Conservation (phyloP, 2,888 invertebrate genomes). For the Acronicta alni region DNA sequence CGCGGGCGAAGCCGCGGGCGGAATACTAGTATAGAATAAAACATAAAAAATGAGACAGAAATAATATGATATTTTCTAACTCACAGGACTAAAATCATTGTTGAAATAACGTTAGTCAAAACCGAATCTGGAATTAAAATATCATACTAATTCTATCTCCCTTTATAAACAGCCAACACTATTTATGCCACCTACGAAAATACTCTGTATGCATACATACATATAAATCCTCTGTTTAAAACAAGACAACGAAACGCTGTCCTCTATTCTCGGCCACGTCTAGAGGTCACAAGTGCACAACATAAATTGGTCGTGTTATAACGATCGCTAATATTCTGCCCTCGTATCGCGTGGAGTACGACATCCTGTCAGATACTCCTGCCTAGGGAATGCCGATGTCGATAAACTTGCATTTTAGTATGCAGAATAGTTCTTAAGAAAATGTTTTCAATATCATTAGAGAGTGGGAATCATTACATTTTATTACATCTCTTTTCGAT, state of each 20-base stretch:
- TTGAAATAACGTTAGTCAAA: constrained; percentile 18
- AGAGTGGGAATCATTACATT: too few species aligned
- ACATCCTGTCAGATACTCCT: constrained; percentile 80
- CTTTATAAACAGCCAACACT: constrained; percentile 36
- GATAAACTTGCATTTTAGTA: constrained; percentile 43
- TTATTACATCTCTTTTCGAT: too few species aligned
- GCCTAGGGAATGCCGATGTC: constrained; percentile 66
- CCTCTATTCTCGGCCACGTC: constrained; percentile 49
- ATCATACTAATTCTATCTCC: constrained; percentile 14
- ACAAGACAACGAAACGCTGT: constrained; percentile 30
- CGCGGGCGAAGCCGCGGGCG: too few species aligned
- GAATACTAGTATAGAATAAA: too few species aligned
- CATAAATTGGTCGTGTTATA: constrained; percentile 68
- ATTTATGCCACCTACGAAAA: constrained; percentile 30
- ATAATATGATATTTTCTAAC: constrained; percentile 1
- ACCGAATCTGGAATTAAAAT: constrained; percentile 20
- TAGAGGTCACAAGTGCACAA: constrained; percentile 60
- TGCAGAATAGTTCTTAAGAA: constrained; percentile 1
- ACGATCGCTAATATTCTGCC: constrained; percentile 70
- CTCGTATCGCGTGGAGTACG: constrained; percentile 73
- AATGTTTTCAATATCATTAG: too few species aligned
- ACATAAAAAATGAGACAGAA: neutral
- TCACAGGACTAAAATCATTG: constrained; percentile 13
- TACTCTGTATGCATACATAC: constrained; percentile 16
- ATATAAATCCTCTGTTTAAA: constrained; percentile 39